Evolutionary conservation across 1,140 invertebrate genomes (phyloP).

Genomic region (Drosophila pandora): DNA sequence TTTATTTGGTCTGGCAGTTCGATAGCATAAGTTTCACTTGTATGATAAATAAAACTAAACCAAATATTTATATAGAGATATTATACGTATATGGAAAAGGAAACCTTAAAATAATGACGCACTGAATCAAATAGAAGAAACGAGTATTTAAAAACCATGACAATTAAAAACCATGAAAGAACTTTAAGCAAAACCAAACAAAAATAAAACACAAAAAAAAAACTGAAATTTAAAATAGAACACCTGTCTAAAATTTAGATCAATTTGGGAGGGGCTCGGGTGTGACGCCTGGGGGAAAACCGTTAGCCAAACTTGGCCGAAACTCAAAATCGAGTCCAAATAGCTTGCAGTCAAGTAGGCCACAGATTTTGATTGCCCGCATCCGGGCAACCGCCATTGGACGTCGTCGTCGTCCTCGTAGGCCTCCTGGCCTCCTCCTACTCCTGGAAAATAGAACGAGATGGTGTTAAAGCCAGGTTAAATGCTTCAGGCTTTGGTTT

Average conservation of each 20-base stretch:
- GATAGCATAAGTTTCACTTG: slow-evolving; percentile 74
- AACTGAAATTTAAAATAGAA: slow-evolving; percentile 28
- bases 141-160: slow-evolving; percentile 77
- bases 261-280: not conserved
- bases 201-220: slow-evolving; percentile 53
- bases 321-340: slow-evolving; percentile 37
- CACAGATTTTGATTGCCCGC: slow-evolving; percentile 53
- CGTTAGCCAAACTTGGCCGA: slow-evolving; percentile 35
- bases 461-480: slow-evolving; percentile 60
- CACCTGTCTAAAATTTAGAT: slow-evolving; percentile 12
- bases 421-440: not conserved
- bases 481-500: slow-evolving; percentile 25
- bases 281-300: slow-evolving; percentile 29
- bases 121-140: slow-evolving; percentile 83
- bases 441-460: slow-evolving; percentile 17
- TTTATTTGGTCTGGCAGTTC: slow-evolving; percentile 32
- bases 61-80: slow-evolving; percentile 64
- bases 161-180: slow-evolving; percentile 64
- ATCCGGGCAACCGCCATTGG: slow-evolving; percentile 42
- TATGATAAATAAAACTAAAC: slow-evolving; percentile 70
- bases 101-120: slow-evolving; percentile 74
- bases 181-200: slow-evolving; percentile 60
- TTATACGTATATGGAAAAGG: slow-evolving; percentile 61
- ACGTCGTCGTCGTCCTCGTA: slow-evolving; percentile 18
- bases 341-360: slow-evolving; percentile 46